Evolutionary conservation across 1,140 invertebrate species (phyloP), one percentile per base, ranked within the genome.

Genomic region (Solenopsis fugax): DNA sequence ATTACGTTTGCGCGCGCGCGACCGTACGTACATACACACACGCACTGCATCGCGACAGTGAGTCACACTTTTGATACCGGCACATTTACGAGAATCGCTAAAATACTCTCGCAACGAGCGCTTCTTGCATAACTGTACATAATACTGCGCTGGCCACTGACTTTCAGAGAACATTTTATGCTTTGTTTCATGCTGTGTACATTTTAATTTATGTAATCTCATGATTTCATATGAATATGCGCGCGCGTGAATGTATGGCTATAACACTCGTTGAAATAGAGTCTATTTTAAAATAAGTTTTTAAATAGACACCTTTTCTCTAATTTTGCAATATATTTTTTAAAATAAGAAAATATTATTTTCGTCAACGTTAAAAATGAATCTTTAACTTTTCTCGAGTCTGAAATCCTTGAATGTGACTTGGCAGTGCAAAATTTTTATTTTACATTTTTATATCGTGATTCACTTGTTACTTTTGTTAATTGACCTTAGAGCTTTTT

Each of bases 31-130:
- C 12, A 29, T 29, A 29, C 29, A 1, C 29, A 29, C 29, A 29
- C 21, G 34, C 48, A 41, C 29, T 48, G 48, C 48, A 81, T 29
- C 37, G 41, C 52, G 21, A 81, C 65, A 52, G 16, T 84, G 80
- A 84, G 54, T 84, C 80, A 84, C 54, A 50, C 80, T 84, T 34
- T 75, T 73, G 69, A 84, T 60, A 84, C 45, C 54, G 69, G 13
- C 54, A 37, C 72, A 75, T 75, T 73, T 50, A 75, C 29, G 45
- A 60, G 67, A 75, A 37, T 84, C 48, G 41, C 54, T 34, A 75
- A 48, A 75, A 73, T 71, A 45, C 3, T 71, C 65, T 81, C 37
- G 24, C 29, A 48, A 60, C 12, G 37, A 45, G 13, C 29, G 13
- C 18, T 54, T 75, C 67, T 60, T 82, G 67, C 80, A 60, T 73